phyloP scores from a whole-genome alignment of 2,888 invertebrate genomes.

The Drosophila kokeensis region DNA sequence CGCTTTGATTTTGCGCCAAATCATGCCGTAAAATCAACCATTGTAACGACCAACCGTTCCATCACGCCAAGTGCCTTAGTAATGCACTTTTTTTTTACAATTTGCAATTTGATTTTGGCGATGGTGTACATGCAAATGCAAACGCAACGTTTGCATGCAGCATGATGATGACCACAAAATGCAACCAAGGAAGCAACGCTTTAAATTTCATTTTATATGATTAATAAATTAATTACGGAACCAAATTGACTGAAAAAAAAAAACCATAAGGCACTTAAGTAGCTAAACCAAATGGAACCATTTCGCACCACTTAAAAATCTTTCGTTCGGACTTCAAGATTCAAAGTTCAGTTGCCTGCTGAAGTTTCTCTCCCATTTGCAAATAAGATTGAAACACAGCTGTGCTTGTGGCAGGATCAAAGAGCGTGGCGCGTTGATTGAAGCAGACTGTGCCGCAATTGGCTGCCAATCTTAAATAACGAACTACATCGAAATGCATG shows the following conservation, averaged over 20 bases:
- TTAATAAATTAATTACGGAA: slow-evolving; percentile 49
- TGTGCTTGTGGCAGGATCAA: slow-evolving; percentile 7
- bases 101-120: slow-evolving; percentile 1
- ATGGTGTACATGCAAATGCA: slow-evolving; percentile 45
- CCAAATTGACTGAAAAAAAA: slow-evolving; percentile 25
- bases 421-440: slow-evolving; percentile 2
- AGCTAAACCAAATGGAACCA: not conserved
- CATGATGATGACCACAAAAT: slow-evolving; percentile 22
- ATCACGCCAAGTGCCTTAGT: slow-evolving; percentile 48
- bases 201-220: slow-evolving; percentile 24
- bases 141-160: slow-evolving; percentile 39
- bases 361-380: not conserved
- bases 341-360: not conserved
- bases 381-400: not conserved
- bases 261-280: not conserved
- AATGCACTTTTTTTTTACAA: slow-evolving; percentile 51
- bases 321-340: not conserved
- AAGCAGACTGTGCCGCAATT: slow-evolving; percentile 21
- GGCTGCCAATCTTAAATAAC: slow-evolving; percentile 43
- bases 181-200: slow-evolving; percentile 39
- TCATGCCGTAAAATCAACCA: slow-evolving; percentile 76
- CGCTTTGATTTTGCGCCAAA: slow-evolving; percentile 68
- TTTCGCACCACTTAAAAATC: slow-evolving; percentile 5
- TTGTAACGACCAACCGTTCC: slow-evolving; percentile 61
- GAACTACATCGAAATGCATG: slow-evolving; percentile 27